Conservation (phyloP, 2,888 invertebrate species). For the Trichopria drosophilae region DNA sequence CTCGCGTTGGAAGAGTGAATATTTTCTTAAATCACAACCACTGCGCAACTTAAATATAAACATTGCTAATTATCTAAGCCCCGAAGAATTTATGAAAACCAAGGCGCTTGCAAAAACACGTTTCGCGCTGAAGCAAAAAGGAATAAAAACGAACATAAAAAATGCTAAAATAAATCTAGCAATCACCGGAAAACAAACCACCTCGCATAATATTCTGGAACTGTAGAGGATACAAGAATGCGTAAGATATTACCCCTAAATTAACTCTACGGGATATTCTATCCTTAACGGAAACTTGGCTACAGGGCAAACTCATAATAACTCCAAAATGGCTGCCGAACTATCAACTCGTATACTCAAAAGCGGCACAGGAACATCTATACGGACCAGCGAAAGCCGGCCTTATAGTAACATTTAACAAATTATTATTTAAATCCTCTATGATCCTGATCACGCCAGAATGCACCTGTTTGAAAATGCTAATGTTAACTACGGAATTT, state of each 20-base stretch:
- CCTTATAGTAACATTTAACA: not conserved
- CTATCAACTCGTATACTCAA: not conserved
- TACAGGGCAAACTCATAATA: not conserved
- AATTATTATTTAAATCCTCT: not conserved
- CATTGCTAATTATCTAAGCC: no score
- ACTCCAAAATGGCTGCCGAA: not conserved
- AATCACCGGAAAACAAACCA: no score
- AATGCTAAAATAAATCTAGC: no score
- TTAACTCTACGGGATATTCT: not conserved
- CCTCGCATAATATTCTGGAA: slow-evolving; percentile 1
- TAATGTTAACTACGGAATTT: not conserved
- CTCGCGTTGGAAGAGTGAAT: no score
- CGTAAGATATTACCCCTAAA: not conserved
- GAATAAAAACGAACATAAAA: no score
- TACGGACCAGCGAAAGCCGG: not conserved
- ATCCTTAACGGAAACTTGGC: not conserved
- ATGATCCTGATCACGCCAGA: not conserved
- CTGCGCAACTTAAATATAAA: no score
- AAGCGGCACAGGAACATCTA: not conserved
- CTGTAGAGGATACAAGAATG: not conserved
- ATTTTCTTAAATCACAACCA: no score
- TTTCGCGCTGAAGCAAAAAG: no score
- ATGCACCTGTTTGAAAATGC: not conserved
- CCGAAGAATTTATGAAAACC: no score
- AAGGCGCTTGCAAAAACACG: no score